Percentiles rank a stretch among this genome's conserved stretches.
Conservation (phyloP, 2,797 vertebrate species). For the Sparidentex hasta region DNA sequence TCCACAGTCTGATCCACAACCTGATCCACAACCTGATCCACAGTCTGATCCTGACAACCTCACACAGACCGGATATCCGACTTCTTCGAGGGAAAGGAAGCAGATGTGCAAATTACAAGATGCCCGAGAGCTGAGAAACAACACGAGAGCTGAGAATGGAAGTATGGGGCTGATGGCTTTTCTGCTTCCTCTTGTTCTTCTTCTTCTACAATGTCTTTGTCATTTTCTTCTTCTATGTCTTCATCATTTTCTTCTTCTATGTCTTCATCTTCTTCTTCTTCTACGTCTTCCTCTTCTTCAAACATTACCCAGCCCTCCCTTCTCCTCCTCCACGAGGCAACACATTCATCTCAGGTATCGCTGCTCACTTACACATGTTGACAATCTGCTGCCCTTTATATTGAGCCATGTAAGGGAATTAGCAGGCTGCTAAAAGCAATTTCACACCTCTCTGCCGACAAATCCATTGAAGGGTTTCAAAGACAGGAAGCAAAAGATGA, state of each 20-base stretch:
- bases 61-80: not conserved
- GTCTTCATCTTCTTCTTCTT: too few relatives aligned
- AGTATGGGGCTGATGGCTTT: too few relatives aligned
- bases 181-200: too few relatives aligned
- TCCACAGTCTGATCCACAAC: too few relatives aligned
- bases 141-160: too few relatives aligned
- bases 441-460: conserved; percentile 25
- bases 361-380: conserved; percentile 4
- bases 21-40: too few relatives aligned
- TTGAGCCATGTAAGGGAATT: not conserved
- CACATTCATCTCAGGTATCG: not conserved
- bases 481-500: not conserved
- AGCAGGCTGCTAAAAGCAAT: conserved; percentile 17
- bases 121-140: not conserved
- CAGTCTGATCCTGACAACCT: not conserved
- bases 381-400: not conserved
- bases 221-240: too few relatives aligned
- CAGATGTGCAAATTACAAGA: not conserved
- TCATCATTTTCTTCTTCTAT: too few relatives aligned
- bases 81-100: not conserved
- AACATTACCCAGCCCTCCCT: not conserved
- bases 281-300: too few relatives aligned
- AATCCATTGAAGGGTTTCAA: not conserved
- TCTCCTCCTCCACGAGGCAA: not conserved
- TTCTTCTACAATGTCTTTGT: too few relatives aligned